phyloP scores from a whole-genome alignment of 2,888 invertebrate species.

The Kuschelorhynchus macadamiae region DNA sequence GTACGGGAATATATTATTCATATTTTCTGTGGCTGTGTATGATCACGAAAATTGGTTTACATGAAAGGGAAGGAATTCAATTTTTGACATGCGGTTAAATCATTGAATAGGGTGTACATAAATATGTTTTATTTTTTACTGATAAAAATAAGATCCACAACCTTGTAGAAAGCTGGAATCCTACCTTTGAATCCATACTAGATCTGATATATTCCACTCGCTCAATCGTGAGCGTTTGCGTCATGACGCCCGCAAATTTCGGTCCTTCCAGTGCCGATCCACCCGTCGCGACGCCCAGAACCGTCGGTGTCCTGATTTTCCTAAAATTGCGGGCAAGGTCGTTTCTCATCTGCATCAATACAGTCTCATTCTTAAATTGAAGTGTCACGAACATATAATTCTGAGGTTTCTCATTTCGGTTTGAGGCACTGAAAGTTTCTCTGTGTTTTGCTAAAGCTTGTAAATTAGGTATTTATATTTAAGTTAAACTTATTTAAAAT shows the following conservation, averaged over 20 bases:
- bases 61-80: too few relatives aligned
- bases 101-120: too few relatives aligned
- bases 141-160: background rate
- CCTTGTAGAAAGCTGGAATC: constrained; percentile 13
- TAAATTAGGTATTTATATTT: background rate
- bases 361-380: background rate
- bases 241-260: constrained; percentile 55
- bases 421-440: background rate
- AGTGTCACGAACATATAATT: background rate
- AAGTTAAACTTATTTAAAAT: too few relatives aligned
- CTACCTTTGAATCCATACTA: constrained; percentile 35
- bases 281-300: constrained; percentile 42
- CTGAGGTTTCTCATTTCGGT: background rate
- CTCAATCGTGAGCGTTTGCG: constrained; percentile 58
- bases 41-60: too few relatives aligned
- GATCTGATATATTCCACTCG: constrained; percentile 28
- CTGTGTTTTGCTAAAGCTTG: background rate
- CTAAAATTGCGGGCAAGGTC: constrained; percentile 41
- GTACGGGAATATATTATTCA: too few relatives aligned
- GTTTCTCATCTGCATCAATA: constrained; percentile 23
- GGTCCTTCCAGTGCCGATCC: constrained; percentile 40
- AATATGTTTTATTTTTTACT: too few relatives aligned
- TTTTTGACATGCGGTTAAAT: too few relatives aligned
- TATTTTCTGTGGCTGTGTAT: too few relatives aligned
- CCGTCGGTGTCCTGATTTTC: constrained; percentile 12